Percentiles rank a stretch among this genome's conserved stretches.
Evolutionary conservation across 2,797 vertebrate genomes (phyloP).

Genomic region (Sus cebifrons): DNA sequence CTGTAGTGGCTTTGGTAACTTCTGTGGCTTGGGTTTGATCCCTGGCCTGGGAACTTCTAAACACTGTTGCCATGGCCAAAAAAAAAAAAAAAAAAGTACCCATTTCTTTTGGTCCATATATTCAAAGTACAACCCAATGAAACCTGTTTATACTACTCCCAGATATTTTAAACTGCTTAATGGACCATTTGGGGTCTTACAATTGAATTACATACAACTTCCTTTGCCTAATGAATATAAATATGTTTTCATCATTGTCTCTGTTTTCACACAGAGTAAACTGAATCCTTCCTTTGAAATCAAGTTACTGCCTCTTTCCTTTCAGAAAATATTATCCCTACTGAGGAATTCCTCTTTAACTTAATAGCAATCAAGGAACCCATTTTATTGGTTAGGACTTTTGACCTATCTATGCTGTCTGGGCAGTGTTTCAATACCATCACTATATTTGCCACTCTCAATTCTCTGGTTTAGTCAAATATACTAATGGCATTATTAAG

Average conservation of each 20-base stretch:
- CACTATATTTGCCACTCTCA: background rate
- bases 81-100: too few relatives aligned
- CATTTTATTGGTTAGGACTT: background rate
- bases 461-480: background rate
- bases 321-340: background rate
- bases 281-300: background rate
- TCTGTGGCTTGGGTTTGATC: too few relatives aligned
- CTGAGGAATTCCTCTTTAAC: background rate
- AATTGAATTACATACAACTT: background rate
- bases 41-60: too few relatives aligned
- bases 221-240: background rate
- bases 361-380: background rate
- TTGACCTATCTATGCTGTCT: background rate
- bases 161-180: background rate
- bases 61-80: too few relatives aligned
- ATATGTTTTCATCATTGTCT: background rate
- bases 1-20: too few relatives aligned
- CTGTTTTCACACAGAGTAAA: background rate
- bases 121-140: background rate
- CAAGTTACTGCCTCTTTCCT: background rate
- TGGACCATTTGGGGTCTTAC: background rate
- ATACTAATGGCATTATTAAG: background rate
- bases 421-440: background rate
- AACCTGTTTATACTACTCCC: background rate
- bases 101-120: background rate